phyloP scores from a whole-genome alignment of 2,797 vertebrate species.

The Propithecus deckenii region DNA sequence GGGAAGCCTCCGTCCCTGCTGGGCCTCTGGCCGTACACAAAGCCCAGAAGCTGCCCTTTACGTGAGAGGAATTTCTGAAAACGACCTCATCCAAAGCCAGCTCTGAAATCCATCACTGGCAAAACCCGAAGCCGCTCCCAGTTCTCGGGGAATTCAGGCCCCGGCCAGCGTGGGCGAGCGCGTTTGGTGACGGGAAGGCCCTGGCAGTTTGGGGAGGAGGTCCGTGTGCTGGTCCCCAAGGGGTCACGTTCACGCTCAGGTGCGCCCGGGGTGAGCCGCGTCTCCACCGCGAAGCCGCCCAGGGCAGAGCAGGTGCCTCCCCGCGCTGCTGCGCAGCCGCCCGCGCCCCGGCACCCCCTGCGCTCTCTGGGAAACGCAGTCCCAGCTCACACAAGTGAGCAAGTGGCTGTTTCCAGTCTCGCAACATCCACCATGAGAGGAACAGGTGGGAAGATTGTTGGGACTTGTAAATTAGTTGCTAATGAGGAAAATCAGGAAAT shows the following conservation, averaged over 20 bases:
- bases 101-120: fast-evolving
- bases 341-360: neutral
- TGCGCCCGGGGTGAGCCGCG: fast-evolving
- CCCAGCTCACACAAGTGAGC: neutral
- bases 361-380: fast-evolving
- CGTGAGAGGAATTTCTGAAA: neutral
- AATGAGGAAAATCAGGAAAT: slow-evolving; percentile 55
- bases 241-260: fast-evolving
- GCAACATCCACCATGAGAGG: neutral
- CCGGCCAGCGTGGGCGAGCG: no score
- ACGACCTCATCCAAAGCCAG: fast-evolving
- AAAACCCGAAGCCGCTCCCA: fast-evolving
- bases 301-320: neutral
- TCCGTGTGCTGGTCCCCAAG: neutral
- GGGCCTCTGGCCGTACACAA: neutral
- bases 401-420: neutral
- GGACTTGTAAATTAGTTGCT: slow-evolving; percentile 26
- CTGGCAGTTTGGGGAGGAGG: neutral
- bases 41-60: neutral
- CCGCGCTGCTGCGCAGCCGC: neutral
- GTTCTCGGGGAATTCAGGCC: neutral
- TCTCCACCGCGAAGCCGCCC: neutral
- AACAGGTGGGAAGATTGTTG: slow-evolving; percentile 50
- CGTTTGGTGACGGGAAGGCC: neutral
- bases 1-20: neutral